Conservation (phyloP, 92 coral and sea anemone genomes). For the Umimayanthus kanabou region DNA sequence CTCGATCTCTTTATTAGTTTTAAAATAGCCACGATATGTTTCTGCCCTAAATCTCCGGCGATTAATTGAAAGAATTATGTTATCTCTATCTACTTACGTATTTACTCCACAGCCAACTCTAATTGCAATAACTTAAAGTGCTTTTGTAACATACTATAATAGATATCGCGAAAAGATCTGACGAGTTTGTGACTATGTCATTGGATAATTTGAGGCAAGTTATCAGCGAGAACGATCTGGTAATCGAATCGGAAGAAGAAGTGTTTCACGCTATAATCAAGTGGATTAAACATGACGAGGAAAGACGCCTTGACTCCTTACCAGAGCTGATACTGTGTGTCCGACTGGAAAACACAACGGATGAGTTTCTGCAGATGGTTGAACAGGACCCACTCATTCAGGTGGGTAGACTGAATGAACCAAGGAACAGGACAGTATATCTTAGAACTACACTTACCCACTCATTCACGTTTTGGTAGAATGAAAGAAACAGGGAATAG, state of each 20-base stretch:
- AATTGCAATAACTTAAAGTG: background rate
- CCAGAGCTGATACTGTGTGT: slow-evolving; percentile 46
- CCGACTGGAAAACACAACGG: slow-evolving; percentile 57
- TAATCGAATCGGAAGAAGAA: slow-evolving; percentile 54
- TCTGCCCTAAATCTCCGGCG: background rate
- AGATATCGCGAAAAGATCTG: slow-evolving; percentile 22
- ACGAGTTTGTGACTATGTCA: slow-evolving; percentile 39
- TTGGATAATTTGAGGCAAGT: slow-evolving; percentile 52
- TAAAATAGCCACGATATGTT: too few species aligned
- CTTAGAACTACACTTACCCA: slow-evolving; percentile 8
- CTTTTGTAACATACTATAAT: background rate
- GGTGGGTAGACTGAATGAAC: background rate
- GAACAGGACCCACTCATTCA: slow-evolving; percentile 44
- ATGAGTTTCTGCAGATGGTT: slow-evolving; percentile 43
- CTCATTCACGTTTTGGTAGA: slow-evolving; percentile 31
- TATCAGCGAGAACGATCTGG: slow-evolving; percentile 49
- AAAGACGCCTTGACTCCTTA: slow-evolving; percentile 28
- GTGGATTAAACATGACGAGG: slow-evolving; percentile 54
- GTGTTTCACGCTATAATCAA: slow-evolving; percentile 54
- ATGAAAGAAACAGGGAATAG: background rate
- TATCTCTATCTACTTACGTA: background rate
- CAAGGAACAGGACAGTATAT: background rate
- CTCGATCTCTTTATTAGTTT: too few species aligned
- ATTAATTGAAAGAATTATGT: background rate
- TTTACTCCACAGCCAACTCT: background rate